A percentile compares a stretch with the other conserved stretches of the same genome.
Conservation (phyloP, 2,113 vertebrate species). For the Eonycteris spelaea region DNA sequence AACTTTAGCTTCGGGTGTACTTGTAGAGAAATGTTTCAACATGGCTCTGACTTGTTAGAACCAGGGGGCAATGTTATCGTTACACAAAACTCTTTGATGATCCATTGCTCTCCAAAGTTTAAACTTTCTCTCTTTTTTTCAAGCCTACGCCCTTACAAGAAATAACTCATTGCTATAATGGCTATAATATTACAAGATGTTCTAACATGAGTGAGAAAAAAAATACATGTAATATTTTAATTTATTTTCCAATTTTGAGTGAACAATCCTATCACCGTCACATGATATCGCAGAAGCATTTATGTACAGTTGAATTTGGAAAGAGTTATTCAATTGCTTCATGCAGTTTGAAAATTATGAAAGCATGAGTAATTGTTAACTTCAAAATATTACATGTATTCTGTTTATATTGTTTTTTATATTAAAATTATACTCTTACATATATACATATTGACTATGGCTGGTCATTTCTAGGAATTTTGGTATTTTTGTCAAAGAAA, state of each 20-base stretch:
- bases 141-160: background rate
- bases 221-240: background rate
- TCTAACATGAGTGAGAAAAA: background rate
- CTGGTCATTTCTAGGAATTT: constrained; percentile 79
- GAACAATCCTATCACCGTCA: background rate
- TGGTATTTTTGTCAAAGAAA: constrained; percentile 75
- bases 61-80: background rate
- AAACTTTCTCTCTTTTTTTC: background rate
- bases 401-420: constrained; percentile 71
- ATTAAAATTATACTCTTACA: constrained; percentile 74
- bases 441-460: constrained; percentile 66
- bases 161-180: background rate
- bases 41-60: background rate
- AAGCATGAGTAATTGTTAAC: constrained; percentile 56
- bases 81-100: background rate
- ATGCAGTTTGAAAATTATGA: constrained; percentile 37
- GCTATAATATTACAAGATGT: background rate
- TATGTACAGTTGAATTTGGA: constrained; percentile 7
- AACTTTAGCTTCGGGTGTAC: background rate
- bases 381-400: constrained; percentile 52
- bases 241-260: constrained; percentile 10
- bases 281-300: background rate
- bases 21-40: background rate
- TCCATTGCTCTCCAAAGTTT: background rate
- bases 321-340: constrained; percentile 39